These are phyloP conservation scores for Brachyalestes nurse DNA, from an alignment of 2,797 vertebrate genomes.

Conservation along the genomic window DNA sequence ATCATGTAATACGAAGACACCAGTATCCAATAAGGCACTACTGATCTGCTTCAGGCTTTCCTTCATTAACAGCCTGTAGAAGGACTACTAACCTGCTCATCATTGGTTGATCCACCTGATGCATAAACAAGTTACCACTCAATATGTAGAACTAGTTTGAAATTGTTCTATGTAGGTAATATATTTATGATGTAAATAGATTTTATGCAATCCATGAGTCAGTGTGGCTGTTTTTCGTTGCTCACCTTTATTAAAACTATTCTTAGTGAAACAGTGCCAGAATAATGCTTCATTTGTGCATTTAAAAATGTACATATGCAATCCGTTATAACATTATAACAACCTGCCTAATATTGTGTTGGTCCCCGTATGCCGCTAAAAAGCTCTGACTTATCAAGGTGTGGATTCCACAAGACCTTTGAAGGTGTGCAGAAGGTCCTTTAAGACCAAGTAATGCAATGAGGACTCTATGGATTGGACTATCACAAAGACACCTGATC, in stretches of 20 bases:
- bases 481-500: no score
- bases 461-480: no score
- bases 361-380: no score
- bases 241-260: slow-evolving; percentile 82
- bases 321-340: no score
- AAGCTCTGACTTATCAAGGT: no score
- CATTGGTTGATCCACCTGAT: slow-evolving; percentile 38
- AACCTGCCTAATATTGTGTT: no score
- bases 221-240: slow-evolving; percentile 75
- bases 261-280: slow-evolving; percentile 75
- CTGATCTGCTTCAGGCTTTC: slow-evolving; percentile 20
- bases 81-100: slow-evolving; percentile 35
- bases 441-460: no score
- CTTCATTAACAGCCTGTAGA: slow-evolving; percentile 16
- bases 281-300: background rate
- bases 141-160: slow-evolving; percentile 65
- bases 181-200: slow-evolving; percentile 85
- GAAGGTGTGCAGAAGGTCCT: no score
- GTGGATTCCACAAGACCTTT: no score
- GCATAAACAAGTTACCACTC: slow-evolving; percentile 59
- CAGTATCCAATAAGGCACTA: slow-evolving; percentile 1
- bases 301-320: background rate
- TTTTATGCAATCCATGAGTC: slow-evolving; percentile 74
- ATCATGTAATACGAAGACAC: background rate
- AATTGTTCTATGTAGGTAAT: slow-evolving; percentile 75